A percentile compares a stretch with the other conserved stretches of the same genome.
Conservation (phyloP, 2,797 vertebrate genomes). For the Hozukius guyotensis region DNA sequence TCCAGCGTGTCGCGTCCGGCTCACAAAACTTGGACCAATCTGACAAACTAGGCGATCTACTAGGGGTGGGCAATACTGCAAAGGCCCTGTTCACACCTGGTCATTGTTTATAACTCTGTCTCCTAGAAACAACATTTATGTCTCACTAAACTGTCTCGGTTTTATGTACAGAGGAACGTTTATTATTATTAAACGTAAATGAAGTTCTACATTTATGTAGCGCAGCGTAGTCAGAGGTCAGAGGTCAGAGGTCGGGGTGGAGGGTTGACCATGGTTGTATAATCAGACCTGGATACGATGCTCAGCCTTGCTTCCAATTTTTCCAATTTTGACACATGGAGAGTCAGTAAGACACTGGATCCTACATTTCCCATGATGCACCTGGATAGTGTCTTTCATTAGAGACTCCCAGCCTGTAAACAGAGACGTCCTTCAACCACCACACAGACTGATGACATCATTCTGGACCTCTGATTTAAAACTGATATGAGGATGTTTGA, state of each 20-base stretch:
- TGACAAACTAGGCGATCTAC: too few species aligned
- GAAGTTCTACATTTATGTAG: neutral
- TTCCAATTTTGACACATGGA: too few species aligned
- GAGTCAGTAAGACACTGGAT: neutral
- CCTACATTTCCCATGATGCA: slow-evolving; percentile 24
- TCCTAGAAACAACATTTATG: neutral
- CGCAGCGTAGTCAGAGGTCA: neutral
- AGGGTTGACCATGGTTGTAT: neutral
- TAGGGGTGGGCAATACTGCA: too few species aligned
- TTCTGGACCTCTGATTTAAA: neutral
- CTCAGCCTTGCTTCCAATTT: too few species aligned
- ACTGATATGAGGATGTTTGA: slow-evolving; percentile 2
- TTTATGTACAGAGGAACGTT: neutral
- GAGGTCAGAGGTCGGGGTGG: neutral
- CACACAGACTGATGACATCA: neutral
- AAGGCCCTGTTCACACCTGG: too few species aligned
- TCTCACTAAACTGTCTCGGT: neutral
- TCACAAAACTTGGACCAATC: too few species aligned
- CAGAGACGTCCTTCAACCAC: neutral
- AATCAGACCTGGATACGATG: too few species aligned
- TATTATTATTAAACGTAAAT: neutral
- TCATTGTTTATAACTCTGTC: too few species aligned
- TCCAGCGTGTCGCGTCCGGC: too few species aligned
- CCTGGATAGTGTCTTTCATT: neutral
- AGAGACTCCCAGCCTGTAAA: neutral